Evolutionary conservation across 2,888 invertebrate genomes (phyloP).

Genomic region (Myopa testacea): DNA sequence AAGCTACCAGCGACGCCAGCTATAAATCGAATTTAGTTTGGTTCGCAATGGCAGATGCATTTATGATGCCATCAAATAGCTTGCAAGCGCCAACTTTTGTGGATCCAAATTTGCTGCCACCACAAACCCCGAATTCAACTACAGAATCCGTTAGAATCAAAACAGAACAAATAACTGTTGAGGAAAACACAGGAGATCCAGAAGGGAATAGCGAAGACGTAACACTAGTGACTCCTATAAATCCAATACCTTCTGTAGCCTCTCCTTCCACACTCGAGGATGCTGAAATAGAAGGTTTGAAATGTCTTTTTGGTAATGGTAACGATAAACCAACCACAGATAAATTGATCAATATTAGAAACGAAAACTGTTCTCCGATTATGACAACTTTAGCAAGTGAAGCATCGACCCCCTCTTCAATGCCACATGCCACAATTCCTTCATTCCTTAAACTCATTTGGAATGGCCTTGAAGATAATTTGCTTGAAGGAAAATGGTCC

Average conservation of each 20-base stretch:
- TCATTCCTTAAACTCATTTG: conserved; percentile 47
- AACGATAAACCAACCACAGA: not conserved
- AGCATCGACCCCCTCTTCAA: not conserved
- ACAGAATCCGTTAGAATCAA: conserved; percentile 21
- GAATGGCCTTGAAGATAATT: conserved; percentile 54
- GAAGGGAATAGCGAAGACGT: not conserved
- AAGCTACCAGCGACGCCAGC: conserved; percentile 38
- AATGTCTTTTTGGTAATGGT: not conserved
- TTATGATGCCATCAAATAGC: conserved; percentile 31
- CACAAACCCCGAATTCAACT: conserved; percentile 43
- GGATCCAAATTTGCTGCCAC: conserved; percentile 49
- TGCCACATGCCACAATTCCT: too few relatives aligned
- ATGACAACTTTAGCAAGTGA: not conserved
- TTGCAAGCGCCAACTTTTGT: conserved; percentile 41
- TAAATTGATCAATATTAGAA: not conserved
- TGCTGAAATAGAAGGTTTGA: conserved; percentile 8
- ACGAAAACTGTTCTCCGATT: too few relatives aligned
- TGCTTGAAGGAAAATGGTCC: conserved; percentile 56
- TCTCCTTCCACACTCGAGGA: conserved; percentile 41
- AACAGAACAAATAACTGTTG: conserved; percentile 32
- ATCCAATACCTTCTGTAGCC: conserved; percentile 44
- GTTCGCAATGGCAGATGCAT: conserved; percentile 45
- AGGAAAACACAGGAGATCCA: not conserved
- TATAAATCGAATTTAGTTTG: conserved; percentile 50
- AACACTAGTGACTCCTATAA: conserved; percentile 20